These are phyloP conservation scores for Aepyceros melampus DNA, from an alignment of 2,113 vertebrate species.

Conservation along the genomic window DNA sequence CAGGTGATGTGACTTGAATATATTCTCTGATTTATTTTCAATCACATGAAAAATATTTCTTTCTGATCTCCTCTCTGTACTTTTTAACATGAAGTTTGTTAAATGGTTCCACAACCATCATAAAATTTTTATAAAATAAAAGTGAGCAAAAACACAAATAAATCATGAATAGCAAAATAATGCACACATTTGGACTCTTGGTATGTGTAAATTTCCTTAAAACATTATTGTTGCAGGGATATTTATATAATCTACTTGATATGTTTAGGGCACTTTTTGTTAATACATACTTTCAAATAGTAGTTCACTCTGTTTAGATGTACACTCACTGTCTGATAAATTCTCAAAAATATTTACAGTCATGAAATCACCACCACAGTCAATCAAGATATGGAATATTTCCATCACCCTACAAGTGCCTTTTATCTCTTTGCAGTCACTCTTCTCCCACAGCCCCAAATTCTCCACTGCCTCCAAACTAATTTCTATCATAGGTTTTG, in stretches of 20 bases:
- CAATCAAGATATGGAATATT: background rate
- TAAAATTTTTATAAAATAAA: background rate
- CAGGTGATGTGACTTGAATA: background rate
- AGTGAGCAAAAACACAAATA: background rate
- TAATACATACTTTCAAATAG: background rate
- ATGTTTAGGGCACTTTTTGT: background rate
- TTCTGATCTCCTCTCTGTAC: background rate
- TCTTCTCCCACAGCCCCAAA: background rate
- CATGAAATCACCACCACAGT: background rate
- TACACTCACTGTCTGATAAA: background rate
- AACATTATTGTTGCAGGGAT: background rate
- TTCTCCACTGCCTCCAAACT: background rate
- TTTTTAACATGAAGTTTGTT: background rate
- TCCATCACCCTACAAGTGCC: background rate
- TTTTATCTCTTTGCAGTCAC: background rate
- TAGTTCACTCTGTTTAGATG: background rate
- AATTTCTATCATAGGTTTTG: background rate
- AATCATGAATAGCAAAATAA: background rate
- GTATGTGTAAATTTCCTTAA: background rate
- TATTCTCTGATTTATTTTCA: background rate
- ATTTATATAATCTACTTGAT: background rate
- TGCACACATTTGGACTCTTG: background rate
- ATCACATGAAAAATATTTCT: background rate
- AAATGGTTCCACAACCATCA: background rate
- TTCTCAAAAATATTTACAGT: background rate